Base-by-base conservation (phyloP, 2,797 vertebrate genomes). In the Morelia viridis region DNA sequence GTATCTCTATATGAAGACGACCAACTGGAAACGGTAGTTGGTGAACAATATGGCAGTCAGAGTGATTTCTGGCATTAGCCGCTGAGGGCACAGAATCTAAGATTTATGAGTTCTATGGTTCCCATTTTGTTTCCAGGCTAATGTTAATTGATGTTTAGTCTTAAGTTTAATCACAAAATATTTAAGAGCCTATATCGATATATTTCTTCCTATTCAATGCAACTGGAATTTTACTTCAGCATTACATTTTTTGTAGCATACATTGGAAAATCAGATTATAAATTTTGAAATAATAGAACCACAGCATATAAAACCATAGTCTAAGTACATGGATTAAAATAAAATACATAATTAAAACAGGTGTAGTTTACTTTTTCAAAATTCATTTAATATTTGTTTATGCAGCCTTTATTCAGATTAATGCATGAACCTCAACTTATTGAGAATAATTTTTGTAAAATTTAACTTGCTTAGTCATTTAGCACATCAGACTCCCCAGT, bases 371-470 rank as follows among this genome's bases (percentile, higher is more conserved):
- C 19, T 35, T 12, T 17, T 46, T 61, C 5, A 46, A 5, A 57
- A 35, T 56, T 57, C 19, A 58, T 68, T 86, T 24, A 41, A 22
- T 57, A 65, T 91, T 31, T 86, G 61, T 91, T 86, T 91, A 64
- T 26, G 35, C 7, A 41, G 53, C 56, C 89, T 91, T 92, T 26
- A 4, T 85, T 90, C 92, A 91, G 65, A 93, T 46, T 93, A 93
- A 83, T 94, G 60, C 26, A 60, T n/a, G 2, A 87, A 93, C 85
- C 46, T 76, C 28, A 62, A 60, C 17, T 90, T 46, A 91, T 9
- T 65, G 19, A 4, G 0, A 0, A 89, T 76, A 58, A 88, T 92
- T 41, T 91, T 87, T 93, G 19, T 90, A 84, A 53, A 91, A 80
- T 94, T 90, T 93, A 62, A 76, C 50, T 90, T 71, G 31, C 17